These are phyloP conservation scores for Sminthurides bifidus DNA, from an alignment of 1,140 invertebrate genomes.

Conservation along the genomic window DNA sequence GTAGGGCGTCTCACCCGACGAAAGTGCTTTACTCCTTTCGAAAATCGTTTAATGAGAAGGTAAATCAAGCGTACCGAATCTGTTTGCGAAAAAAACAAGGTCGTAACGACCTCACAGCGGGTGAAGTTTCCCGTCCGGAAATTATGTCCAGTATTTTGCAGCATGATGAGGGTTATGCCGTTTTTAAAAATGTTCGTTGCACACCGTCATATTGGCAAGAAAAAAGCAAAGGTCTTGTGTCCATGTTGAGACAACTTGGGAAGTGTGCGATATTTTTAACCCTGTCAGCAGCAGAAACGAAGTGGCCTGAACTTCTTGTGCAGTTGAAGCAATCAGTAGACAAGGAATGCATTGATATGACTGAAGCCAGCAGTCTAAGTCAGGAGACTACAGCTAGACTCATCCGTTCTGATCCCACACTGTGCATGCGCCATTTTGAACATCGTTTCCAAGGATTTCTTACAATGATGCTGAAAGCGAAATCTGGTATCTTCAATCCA, in stretches of 20 bases:
- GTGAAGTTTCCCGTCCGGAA: background rate
- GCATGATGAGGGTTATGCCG: constrained; percentile 19
- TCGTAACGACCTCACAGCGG: constrained; percentile 16
- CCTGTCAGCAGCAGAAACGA: constrained; percentile 37
- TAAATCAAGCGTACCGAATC: constrained; percentile 19
- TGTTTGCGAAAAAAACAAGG: constrained; percentile 21
- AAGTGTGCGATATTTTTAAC: too few species aligned
- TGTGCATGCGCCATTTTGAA: too few species aligned
- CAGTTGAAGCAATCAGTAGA: constrained; percentile 36
- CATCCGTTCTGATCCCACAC: constrained; percentile 38
- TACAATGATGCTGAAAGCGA: background rate
- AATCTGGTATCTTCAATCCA: constrained; percentile 8
- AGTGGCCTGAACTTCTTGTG: constrained; percentile 36
- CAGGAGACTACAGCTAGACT: constrained; percentile 33
- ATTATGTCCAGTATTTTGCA: background rate
- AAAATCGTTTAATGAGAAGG: too few species aligned
- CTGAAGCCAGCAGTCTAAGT: constrained; percentile 23
- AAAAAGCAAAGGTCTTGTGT: constrained; percentile 18
- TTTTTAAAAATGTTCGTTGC: constrained; percentile 32
- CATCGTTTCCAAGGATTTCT: constrained; percentile 6
- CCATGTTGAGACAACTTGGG: constrained; percentile 37
- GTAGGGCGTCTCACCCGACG: background rate
- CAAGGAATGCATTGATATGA: constrained; percentile 28
- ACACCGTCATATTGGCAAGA: constrained; percentile 27
- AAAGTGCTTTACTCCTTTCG: constrained; percentile 2